Base-by-base conservation (phyloP, 2,888 invertebrate genomes). In the Rhamnusium bicolor region DNA sequence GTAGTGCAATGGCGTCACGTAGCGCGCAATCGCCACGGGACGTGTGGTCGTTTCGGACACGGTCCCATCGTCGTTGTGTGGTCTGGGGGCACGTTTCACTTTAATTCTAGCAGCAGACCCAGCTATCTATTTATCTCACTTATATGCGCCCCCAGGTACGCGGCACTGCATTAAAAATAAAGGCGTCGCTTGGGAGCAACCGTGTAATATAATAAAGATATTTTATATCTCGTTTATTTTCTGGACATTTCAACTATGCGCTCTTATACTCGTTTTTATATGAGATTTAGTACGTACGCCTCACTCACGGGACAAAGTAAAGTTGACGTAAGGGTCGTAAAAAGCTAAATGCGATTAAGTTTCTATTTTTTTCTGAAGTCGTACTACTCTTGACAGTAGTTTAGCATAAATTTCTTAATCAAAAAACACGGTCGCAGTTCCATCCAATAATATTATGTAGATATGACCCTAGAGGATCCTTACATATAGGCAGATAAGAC, bases 41-140 rank as follows among this genome's bases (percentile, higher is more conserved):
- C 88, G 87, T 87, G 86, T 82, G 85, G 86, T 85, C 83, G 81
- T 84, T 83, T 80, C 82, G 81, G 82, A 67, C 84, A 84, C 81
- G 82, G 67, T n/a, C 67, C 79, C 75, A 74, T 69, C 68, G 70
- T 76, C 76, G 78, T 79, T 85, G 85, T 84, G 86, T 82, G 88
- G 88, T 87, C 85, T 82, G 82, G 81, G 83, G 86, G 86, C 89
- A 89, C 89, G 89, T 89, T 85, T 85, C 86, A 87, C 86, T 88
- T 89, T 88, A 89, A 89, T 88, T 89, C 85, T 80, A 79, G 79
- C 72, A 60, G 66, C 61, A 79, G 75, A 74, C 80, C 58, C 73
- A 65, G 75, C 80, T 79, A 84, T 85, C 84, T 86, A 87, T 86
- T 87, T 86, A 86, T 87, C 86, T 86, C 86, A 85, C 84, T 86